A percentile compares a stretch with the other conserved stretches of the same genome.
Evolutionary conservation across 2,888 invertebrate genomes (phyloP).

Genomic region (Synergus japonicus): DNA sequence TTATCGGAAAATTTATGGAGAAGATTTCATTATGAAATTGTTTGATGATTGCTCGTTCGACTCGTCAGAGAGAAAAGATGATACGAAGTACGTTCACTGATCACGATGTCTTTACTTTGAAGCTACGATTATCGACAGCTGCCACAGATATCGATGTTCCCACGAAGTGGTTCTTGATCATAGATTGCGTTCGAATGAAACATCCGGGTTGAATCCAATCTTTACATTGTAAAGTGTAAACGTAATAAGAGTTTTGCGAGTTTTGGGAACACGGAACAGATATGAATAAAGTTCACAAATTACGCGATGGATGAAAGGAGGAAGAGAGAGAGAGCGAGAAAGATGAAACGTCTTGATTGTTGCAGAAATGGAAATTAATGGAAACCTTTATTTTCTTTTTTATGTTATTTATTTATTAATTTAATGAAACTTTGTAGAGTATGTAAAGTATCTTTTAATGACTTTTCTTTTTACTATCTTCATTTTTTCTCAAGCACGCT

Average conservation of each 20-base stretch:
- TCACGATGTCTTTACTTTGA: slow-evolving; percentile 7
- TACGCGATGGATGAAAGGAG: neutral
- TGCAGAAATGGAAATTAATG: no score
- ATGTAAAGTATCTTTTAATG: neutral
- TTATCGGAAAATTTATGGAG: neutral
- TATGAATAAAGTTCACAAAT: neutral
- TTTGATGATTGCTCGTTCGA: slow-evolving; percentile 5
- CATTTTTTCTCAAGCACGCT: neutral
- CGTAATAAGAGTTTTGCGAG: neutral
- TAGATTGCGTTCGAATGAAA: neutral
- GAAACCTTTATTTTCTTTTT: no score
- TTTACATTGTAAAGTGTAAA: slow-evolving; percentile 1
- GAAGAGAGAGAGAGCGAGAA: neutral
- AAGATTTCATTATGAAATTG: slow-evolving; percentile 9
- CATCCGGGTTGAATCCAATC: slow-evolving; percentile 5
- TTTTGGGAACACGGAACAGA: neutral
- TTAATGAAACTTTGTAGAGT: neutral
- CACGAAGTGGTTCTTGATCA: slow-evolving; percentile 16
- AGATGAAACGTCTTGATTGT: no score
- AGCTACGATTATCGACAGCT: slow-evolving; percentile 10
- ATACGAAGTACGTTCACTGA: neutral
- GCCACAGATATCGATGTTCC: slow-evolving; percentile 13
- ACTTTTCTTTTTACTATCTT: neutral
- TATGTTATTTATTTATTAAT: neutral
- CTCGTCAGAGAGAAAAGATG: neutral